Evolutionary conservation across 2,888 invertebrate genomes (phyloP), one percentile per base, ranked within the genome.

Genomic region (Hyposoter didymator): DNA sequence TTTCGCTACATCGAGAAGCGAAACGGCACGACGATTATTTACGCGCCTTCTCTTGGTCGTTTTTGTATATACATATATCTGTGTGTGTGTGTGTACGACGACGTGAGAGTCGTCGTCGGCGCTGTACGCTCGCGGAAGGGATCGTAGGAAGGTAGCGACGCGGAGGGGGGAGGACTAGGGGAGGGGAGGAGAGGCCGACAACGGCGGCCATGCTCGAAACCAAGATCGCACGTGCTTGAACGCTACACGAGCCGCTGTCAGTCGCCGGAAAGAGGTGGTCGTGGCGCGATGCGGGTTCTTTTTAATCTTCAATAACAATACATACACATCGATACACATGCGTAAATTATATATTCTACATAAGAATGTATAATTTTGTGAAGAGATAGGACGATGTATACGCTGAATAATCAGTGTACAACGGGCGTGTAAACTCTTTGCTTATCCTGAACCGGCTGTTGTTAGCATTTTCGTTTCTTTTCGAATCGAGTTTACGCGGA

Each of bases 201-300:
- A 85, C 83, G 84, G 88, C 88, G 72, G 89, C 89, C 89, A 90
- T 90, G 89, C 89, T 90, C 85, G 87, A 87, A 87, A 83, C 86
- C 86, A 86, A 81, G 88, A 86, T 87, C 89, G 88, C 90, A 89
- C 90, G 90, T 89, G 91, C 87, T 88, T 78, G 82, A 87, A 87
- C 87, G 85, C 76, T 76, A 84, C 86, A 78, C 79, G 76, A 72
- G 88, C 80, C 82, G 87, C 87, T 88, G 88, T 88, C 87, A 88
- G 88, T 88, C 87, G 87, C 74, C 82, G 69, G 73, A 87, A 84
- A 87, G 87, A 84, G 86, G 87, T 84, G 87, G 80, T 87, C 86
- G 85, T 82, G 81, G 87, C 83, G 85, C 86, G 87, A 88, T 87
- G 87, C 85, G 85, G 80, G 82, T 87, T 84, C 86, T 78, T 84